phyloP scores from a whole-genome alignment of 2,797 vertebrate genomes.

The Meda fulgida region DNA sequence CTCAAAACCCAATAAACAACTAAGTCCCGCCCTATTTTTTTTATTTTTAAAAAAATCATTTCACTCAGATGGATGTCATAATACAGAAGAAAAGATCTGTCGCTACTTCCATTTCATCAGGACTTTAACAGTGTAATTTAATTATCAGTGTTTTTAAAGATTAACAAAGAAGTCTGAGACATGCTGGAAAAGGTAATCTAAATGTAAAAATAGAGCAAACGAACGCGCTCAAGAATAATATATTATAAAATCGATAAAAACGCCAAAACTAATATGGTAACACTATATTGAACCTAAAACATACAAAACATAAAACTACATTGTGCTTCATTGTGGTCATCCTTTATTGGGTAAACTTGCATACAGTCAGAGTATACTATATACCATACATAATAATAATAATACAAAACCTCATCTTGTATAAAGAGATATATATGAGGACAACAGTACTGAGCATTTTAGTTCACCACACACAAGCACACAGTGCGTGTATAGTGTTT shows the following conservation, averaged over 20 bases:
- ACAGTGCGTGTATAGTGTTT: constrained; percentile 38
- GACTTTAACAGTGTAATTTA: not conserved
- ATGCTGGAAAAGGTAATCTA: not conserved
- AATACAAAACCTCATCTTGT: constrained; percentile 49
- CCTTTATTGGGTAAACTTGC: constrained; percentile 74
- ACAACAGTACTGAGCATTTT: constrained; percentile 61
- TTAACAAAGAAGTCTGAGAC: not conserved
- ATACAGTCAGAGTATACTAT: constrained; percentile 68
- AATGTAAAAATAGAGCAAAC: not conserved
- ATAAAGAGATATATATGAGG: constrained; percentile 19
- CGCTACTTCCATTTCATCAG: not conserved
- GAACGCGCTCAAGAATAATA: no score
- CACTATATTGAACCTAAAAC: not conserved
- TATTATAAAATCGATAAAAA: not conserved
- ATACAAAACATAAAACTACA: constrained; percentile 12
- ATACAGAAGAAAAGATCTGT: not conserved
- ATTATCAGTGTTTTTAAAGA: not conserved
- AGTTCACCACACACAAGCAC: constrained; percentile 35
- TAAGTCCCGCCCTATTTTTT: not conserved
- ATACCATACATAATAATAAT: constrained; percentile 56
- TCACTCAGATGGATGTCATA: not conserved
- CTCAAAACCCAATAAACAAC: not conserved
- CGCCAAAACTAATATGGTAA: not conserved
- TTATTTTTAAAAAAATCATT: not conserved
- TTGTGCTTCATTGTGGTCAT: constrained; percentile 33